phyloP scores from a whole-genome alignment of 2,888 invertebrate genomes.

The Mylabris sibirica region DNA sequence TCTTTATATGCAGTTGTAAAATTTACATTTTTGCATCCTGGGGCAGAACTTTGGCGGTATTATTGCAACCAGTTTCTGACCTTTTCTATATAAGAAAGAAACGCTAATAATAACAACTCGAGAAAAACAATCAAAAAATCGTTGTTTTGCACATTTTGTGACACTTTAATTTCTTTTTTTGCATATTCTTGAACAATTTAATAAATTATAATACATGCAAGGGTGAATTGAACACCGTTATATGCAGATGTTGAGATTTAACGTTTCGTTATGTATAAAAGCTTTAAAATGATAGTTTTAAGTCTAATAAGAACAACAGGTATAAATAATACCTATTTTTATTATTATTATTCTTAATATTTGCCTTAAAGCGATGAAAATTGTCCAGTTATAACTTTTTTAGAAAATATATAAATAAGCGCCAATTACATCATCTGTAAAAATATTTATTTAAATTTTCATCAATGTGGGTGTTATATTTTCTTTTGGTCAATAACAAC shows the following conservation, averaged over 20 bases:
- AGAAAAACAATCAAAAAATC: slow-evolving; percentile 22
- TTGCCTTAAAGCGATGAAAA: slow-evolving; percentile 12
- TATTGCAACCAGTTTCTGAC: slow-evolving; percentile 44
- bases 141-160: slow-evolving; percentile 50
- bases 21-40: slow-evolving; percentile 52
- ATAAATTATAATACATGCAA: slow-evolving; percentile 24
- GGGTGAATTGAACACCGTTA: slow-evolving; percentile 14
- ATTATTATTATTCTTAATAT: background rate
- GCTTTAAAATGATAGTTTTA: slow-evolving; percentile 17
- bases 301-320: slow-evolving; percentile 12
- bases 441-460: slow-evolving; percentile 29
- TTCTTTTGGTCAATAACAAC: slow-evolving; percentile 1
- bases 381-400: slow-evolving; percentile 7
- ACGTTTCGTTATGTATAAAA: slow-evolving; percentile 6
- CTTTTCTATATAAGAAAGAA: slow-evolving; percentile 48
- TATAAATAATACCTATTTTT: too few species aligned
- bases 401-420: slow-evolving; percentile 22
- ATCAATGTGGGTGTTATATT: slow-evolving; percentile 21
- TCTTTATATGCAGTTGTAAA: slow-evolving; percentile 47
- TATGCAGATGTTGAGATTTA: slow-evolving; percentile 13
- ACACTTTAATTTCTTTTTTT: slow-evolving; percentile 47
- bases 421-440: slow-evolving; percentile 26
- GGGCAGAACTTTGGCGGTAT: slow-evolving; percentile 51
- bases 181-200: slow-evolving; percentile 19
- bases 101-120: slow-evolving; percentile 31